Percentiles rank a stretch among this genome's conserved stretches.
These are phyloP conservation scores for Brachynemurus nebulosus DNA, from an alignment of 2,888 invertebrate genomes.

Conservation along the genomic window DNA sequence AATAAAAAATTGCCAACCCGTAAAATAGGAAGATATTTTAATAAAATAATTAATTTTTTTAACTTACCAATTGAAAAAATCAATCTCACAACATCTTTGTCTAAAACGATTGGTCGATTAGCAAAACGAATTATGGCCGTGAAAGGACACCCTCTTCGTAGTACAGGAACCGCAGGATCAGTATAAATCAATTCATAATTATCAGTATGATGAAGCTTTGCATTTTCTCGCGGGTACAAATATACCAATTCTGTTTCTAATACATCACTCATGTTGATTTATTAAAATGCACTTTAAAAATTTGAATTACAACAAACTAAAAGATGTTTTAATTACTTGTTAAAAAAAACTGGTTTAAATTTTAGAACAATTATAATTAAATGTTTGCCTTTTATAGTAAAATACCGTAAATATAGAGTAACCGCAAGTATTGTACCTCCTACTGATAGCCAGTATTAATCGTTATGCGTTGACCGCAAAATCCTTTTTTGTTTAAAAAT, in stretches of 20 bases:
- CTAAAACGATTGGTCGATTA: conserved; percentile 42
- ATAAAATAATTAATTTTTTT: conserved; percentile 3
- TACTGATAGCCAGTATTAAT: too few species aligned
- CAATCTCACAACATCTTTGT: conserved; percentile 48
- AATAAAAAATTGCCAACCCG: conserved; percentile 6
- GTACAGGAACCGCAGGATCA: conserved; percentile 48
- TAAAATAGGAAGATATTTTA: not conserved
- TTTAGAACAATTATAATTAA: too few species aligned
- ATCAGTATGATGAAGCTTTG: conserved; percentile 50
- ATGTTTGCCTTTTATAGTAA: too few species aligned
- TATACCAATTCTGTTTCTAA: conserved; percentile 43
- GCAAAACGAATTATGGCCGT: conserved; percentile 48
- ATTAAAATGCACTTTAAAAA: not conserved
- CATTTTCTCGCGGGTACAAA: conserved; percentile 55
- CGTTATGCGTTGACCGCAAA: too few species aligned
- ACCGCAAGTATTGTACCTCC: too few species aligned
- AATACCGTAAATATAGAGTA: too few species aligned
- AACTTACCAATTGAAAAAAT: conserved; percentile 50
- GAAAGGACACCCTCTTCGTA: conserved; percentile 61
- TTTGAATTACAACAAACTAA: not conserved
- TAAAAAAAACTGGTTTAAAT: too few species aligned
- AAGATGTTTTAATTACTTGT: too few species aligned
- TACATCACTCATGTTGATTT: conserved; percentile 28
- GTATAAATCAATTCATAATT: conserved; percentile 53
- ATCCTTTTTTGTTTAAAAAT: too few species aligned